These are phyloP conservation scores for Caiman crocodilus DNA, from an alignment of 2,797 vertebrate genomes.

Conservation along the genomic window DNA sequence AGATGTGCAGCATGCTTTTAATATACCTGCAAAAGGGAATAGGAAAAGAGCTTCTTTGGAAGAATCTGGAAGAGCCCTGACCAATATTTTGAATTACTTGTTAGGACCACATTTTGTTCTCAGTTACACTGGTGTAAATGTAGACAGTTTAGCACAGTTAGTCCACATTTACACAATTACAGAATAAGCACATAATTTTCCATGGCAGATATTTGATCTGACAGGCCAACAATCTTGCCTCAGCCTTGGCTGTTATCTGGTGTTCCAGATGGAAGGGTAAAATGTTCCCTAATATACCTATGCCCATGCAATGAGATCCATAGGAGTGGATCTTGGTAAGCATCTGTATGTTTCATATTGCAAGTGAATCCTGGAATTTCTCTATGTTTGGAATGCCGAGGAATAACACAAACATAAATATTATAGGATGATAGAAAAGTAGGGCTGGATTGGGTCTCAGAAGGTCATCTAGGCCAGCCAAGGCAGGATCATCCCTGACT, in stretches of 20 bases:
- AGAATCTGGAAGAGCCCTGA: neutral
- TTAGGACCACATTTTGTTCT: rapidly evolving
- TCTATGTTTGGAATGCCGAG: neutral
- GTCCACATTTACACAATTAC: neutral
- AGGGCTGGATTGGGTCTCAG: no score
- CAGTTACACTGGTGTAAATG: rapidly evolving
- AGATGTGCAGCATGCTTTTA: neutral
- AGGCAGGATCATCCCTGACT: no score
- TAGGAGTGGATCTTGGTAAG: neutral
- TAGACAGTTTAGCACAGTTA: neutral
- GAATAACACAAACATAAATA: no score
- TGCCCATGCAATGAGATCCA: rapidly evolving
- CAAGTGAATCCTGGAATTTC: rapidly evolving
- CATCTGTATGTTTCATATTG: no score
- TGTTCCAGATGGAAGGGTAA: neutral
- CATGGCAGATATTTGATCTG: rapidly evolving
- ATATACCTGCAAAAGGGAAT: neutral
- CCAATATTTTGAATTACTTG: rapidly evolving
- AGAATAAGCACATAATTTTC: neutral
- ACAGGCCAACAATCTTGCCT: rapidly evolving
- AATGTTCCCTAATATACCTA: rapidly evolving
- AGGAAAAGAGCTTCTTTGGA: neutral
- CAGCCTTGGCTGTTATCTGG: neutral
- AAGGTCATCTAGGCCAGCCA: no score
- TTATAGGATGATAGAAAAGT: no score